Conservation (phyloP, 2,797 vertebrate species). For the Fistularia tabacaria region DNA sequence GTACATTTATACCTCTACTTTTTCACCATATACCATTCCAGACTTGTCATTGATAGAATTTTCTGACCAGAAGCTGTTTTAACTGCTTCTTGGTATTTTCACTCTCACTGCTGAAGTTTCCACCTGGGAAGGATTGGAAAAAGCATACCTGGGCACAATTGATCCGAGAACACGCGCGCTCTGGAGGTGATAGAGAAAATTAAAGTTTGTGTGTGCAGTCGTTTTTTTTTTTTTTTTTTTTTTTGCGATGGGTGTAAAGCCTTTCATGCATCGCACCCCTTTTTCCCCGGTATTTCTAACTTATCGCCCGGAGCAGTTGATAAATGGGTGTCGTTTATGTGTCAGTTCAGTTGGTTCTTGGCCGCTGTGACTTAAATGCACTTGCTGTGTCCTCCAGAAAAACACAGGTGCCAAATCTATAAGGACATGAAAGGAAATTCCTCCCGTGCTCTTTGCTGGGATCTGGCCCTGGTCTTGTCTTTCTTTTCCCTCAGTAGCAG, state of each 20-base stretch:
- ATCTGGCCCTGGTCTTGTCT: constrained; percentile 8
- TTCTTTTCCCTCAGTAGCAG: constrained; percentile 30
- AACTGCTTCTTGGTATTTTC: neutral
- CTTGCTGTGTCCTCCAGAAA: constrained; percentile 14
- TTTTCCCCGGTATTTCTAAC: neutral
- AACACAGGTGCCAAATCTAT: constrained; percentile 5
- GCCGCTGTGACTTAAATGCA: constrained; percentile 1
- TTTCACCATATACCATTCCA: too few species aligned
- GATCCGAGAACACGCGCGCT: neutral
- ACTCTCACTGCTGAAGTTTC: too few species aligned
- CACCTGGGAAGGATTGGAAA: too few species aligned
- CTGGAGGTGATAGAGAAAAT: neutral
- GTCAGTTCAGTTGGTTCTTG: neutral
- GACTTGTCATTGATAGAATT: too few species aligned
- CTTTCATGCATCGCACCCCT: neutral
- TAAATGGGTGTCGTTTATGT: neutral
- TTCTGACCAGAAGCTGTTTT: neutral
- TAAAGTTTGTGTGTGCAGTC: neutral
- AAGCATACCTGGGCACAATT: neutral
- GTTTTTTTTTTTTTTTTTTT: neutral
- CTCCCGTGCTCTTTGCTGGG: constrained; percentile 18
- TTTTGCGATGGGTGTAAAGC: too few species aligned
- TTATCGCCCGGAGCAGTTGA: too few species aligned
- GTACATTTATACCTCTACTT: too few species aligned
- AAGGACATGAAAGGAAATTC: constrained; percentile 9